A percentile compares a stretch with the other conserved stretches of the same genome.
Evolutionary conservation across 2,797 vertebrate genomes (phyloP).

Genomic region (Poeciliopsis presidionis): DNA sequence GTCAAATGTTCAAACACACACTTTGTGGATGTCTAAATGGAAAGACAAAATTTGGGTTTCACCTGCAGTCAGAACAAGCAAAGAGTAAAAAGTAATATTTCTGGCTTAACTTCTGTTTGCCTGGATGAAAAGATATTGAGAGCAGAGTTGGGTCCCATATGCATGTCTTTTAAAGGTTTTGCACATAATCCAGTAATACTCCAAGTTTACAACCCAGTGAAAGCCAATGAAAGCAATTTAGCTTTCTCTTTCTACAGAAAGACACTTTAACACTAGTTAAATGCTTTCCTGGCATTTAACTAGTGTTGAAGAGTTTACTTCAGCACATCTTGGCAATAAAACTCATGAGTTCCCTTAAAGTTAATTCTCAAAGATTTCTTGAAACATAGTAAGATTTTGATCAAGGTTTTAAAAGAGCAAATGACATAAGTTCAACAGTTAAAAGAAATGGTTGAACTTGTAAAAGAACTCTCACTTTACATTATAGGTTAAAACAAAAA

Average conservation of each 20-base stretch:
- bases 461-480: neutral
- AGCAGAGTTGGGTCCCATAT: conserved; percentile 9
- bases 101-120: conserved; percentile 21
- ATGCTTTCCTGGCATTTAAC: conserved; percentile 30
- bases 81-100: conserved; percentile 12
- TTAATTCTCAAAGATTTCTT: conserved; percentile 15
- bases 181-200: neutral
- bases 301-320: conserved; percentile 31
- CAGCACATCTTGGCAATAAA: conserved; percentile 42
- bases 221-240: neutral
- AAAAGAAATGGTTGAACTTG: neutral
- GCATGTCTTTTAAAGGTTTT: conserved; percentile 22
- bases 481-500: neutral
- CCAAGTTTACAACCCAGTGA: neutral
- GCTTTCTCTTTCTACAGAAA: neutral
- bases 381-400: conserved; percentile 39
- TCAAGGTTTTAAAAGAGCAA: conserved; percentile 48
- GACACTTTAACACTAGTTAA: too few relatives aligned
- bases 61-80: conserved; percentile 27
- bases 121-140: conserved; percentile 3
- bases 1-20: conserved; percentile 37
- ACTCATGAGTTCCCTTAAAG: conserved; percentile 34
- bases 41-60: conserved; percentile 3
- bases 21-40: conserved; percentile 22
- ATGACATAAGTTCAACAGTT: conserved; percentile 1